Evolutionary conservation across 1,140 invertebrate species (phyloP).

Genomic region (Zophobas morio): DNA sequence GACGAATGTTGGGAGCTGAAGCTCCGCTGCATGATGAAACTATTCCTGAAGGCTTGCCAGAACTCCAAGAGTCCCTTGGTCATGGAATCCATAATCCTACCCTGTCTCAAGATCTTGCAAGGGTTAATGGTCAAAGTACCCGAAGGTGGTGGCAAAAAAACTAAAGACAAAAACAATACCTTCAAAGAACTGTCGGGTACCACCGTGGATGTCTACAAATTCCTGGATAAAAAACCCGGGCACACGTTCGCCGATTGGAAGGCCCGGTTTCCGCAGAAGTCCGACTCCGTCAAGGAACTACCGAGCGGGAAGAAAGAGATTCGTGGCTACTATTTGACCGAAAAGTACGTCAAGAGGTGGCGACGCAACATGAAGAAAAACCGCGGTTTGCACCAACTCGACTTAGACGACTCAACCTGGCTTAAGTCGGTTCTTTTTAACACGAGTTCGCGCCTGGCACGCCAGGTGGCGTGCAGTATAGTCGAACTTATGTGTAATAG

Average conservation of each 20-base stretch:
- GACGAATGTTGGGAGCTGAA: constrained; percentile 97
- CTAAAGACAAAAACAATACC: constrained; percentile 66
- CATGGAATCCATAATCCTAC: constrained; percentile 84
- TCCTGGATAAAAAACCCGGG: constrained; percentile 81
- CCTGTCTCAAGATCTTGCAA: constrained; percentile 89
- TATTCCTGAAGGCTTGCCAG: constrained; percentile 84
- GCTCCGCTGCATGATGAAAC: constrained; percentile 88
- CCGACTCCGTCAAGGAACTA: constrained; percentile 53
- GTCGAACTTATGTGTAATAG: constrained; percentile 86
- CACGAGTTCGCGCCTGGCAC: constrained; percentile 88
- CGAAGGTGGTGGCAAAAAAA: constrained; percentile 71
- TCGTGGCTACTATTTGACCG: constrained; percentile 74
- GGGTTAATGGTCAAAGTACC: constrained; percentile 80
- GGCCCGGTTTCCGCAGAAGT: constrained; percentile 57
- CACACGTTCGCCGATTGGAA: constrained; percentile 83
- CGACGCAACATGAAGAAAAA: constrained; percentile 61
- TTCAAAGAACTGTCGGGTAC: constrained; percentile 69
- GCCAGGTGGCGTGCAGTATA: constrained; percentile 91
- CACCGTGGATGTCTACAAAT: constrained; percentile 81
- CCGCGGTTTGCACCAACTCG: constrained; percentile 66
- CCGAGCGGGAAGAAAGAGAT: constrained; percentile 5
- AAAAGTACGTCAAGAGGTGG: constrained; percentile 84
- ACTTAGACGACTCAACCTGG: constrained; percentile 82
- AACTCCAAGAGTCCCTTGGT: constrained; percentile 81
- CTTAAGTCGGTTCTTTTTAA: constrained; percentile 92